Evolutionary conservation across 2,888 invertebrate species (phyloP).

Genomic region (Drosophila formosana): DNA sequence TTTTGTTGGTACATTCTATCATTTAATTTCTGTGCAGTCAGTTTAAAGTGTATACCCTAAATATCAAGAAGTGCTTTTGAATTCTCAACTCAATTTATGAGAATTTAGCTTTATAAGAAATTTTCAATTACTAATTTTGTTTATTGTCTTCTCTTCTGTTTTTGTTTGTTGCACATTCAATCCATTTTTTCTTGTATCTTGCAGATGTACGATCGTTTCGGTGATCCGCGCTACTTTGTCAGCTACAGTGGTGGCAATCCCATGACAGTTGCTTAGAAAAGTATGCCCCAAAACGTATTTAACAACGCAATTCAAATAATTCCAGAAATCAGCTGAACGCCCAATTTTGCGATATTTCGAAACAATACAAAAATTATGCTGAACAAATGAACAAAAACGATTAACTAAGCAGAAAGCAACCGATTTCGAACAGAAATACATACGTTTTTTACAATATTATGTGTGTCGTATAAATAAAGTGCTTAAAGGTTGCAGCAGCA

Average conservation of each 20-base stretch:
- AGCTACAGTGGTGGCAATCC: conserved; percentile 82
- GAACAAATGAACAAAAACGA: conserved; percentile 28
- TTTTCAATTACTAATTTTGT: background rate
- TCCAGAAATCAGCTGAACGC: conserved; percentile 41
- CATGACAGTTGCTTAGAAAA: conserved; percentile 82
- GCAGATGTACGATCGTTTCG: conserved; percentile 83
- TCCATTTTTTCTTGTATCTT: conserved; percentile 48
- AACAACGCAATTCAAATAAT: conserved; percentile 31
- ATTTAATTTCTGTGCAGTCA: conserved; percentile 17
- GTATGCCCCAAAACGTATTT: conserved; percentile 41
- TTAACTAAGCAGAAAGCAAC: conserved; percentile 26
- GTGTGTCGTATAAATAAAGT: conserved; percentile 11
- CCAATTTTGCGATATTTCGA: conserved; percentile 32
- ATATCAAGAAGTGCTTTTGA: background rate
- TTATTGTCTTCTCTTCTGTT: conserved; percentile 21
- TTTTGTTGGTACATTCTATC: conserved; percentile 37
- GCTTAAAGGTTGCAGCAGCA: conserved; percentile 45
- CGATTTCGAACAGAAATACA: conserved; percentile 20
- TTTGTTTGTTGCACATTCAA: conserved; percentile 3
- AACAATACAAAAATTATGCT: conserved; percentile 30
- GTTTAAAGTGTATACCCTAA: background rate
- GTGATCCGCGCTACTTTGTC: conserved; percentile 83
- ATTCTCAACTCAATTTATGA: background rate
- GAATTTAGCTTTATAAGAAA: background rate
- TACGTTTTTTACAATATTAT: conserved; percentile 4